Evolutionary conservation across 1,140 invertebrate species (phyloP).

Genomic region (Varroa destructor): DNA sequence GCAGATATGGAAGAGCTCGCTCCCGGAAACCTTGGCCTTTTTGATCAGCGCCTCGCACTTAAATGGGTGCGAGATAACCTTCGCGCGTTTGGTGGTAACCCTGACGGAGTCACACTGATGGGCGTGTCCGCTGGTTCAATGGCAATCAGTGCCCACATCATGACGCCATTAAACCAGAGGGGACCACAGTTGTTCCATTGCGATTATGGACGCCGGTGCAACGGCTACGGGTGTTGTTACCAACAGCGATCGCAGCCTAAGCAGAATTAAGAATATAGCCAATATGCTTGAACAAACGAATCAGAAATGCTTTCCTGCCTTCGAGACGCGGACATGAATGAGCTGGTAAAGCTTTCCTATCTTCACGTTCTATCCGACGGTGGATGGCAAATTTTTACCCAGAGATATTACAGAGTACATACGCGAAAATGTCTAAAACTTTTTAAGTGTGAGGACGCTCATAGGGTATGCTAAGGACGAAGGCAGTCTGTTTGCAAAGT

Average conservation of each 20-base stretch:
- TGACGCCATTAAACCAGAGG: conserved; percentile 36
- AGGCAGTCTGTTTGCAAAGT: not conserved
- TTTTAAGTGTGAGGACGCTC: not conserved
- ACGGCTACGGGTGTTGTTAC: not conserved
- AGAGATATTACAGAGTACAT: not conserved
- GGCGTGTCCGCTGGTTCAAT: conserved; percentile 43
- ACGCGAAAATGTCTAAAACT: not conserved
- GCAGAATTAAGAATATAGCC: not conserved
- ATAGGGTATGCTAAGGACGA: conserved; percentile 7
- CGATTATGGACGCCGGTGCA: not conserved
- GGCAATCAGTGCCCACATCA: conserved; percentile 38
- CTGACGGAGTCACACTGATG: conserved; percentile 43
- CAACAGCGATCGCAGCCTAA: not conserved
- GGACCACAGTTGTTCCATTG: not conserved
- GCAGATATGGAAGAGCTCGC: conserved; percentile 41
- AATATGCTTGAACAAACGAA: not conserved
- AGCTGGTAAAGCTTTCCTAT: not conserved
- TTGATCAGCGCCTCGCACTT: conserved; percentile 34
- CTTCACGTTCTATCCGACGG: conserved; percentile 1
- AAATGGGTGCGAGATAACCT: conserved; percentile 36
- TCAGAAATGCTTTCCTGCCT: not conserved
- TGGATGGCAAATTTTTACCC: conserved; percentile 2
- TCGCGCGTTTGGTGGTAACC: conserved; percentile 35
- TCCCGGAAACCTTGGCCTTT: conserved; percentile 37
- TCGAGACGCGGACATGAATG: not conserved